Evolutionary conservation across 2,797 vertebrate species (phyloP).

Genomic region (Gouania willdenowi): DNA sequence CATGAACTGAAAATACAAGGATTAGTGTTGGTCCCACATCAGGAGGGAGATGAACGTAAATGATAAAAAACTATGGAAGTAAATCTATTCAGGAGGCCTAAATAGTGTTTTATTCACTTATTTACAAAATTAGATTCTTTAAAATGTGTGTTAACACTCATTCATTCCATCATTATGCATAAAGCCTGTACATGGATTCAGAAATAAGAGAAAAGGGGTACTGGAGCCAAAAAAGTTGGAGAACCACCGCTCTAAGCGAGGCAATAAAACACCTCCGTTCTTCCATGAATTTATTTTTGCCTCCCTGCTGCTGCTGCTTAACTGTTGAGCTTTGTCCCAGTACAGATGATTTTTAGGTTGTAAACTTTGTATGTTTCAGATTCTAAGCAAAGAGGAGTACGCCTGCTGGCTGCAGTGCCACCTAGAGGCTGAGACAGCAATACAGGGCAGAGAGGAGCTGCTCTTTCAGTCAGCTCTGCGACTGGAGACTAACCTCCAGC

Average conservation of each 20-base stretch:
- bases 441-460: conserved; percentile 90
- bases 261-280: conserved; percentile 49
- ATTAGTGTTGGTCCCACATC: no score
- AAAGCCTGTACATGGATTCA: no score
- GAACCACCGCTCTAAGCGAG: conserved; percentile 13
- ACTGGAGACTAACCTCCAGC: conserved; percentile 91
- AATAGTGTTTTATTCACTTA: no score
- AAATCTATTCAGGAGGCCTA: no score
- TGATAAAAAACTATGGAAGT: no score
- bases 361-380: conserved; percentile 61
- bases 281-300: conserved; percentile 42
- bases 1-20: no score
- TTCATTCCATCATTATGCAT: no score
- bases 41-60: no score
- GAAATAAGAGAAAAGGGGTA: no score
- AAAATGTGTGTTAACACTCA: no score
- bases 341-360: not conserved
- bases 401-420: conserved; percentile 89
- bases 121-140: no score
- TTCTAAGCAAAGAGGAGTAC: conserved; percentile 90
- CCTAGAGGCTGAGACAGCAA: conserved; percentile 88
- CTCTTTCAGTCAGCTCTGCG: conserved; percentile 88
- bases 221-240: no score
- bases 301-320: not conserved
- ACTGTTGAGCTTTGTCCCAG: not conserved